Base-by-base conservation (phyloP, 2,797 vertebrate species). In the Sardinella longiceps region DNA sequence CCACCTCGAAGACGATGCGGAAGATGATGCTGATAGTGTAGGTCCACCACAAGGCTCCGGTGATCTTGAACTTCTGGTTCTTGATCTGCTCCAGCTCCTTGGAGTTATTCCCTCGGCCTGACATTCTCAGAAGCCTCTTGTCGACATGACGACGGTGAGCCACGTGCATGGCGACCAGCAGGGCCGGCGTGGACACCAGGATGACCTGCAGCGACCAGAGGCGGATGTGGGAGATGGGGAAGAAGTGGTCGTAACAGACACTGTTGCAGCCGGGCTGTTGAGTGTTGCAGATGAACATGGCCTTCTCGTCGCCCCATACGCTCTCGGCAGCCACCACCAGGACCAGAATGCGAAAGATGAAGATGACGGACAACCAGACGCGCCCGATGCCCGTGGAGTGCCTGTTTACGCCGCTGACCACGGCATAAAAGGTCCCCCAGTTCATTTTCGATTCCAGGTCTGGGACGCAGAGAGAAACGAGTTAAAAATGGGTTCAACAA, bases 191-290 rank as follows among this genome's bases (percentile, higher is more conserved):
- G 92, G 98, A 98, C 51, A 99, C 98, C 0, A 99, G 93, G 92
- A 99, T 99, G 87, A 99, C 96, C 91, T 99, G 98, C 82, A 99
- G 95, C 0, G 98, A 96, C 98, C 98, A 99, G 88, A 99, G 94
- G 1, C 98, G 97, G 89, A 99, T 97, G 84, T 99, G 98, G 1
- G 98, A 99, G 90, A 99, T 97, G 90, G 98, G 98, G 91, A 99
- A 99, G 90, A 98, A 99, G 91, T 98, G 97, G 91, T 99, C 98
- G 0, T 99, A 99, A 90, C 98, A 99, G 85, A 99, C 98, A 0
- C 98, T 99, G 95, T 99, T 97, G 93, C 98, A 99, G 88, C 98
- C 98, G 0, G 98, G 98, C 93, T 99, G 98, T 89, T 98, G 97
- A 37, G 98, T 99, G 93, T 99, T 99, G 94, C 98, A 99, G 91